Conservation (phyloP, 2,113 vertebrate genomes). For the Oryzias celebensis region DNA sequence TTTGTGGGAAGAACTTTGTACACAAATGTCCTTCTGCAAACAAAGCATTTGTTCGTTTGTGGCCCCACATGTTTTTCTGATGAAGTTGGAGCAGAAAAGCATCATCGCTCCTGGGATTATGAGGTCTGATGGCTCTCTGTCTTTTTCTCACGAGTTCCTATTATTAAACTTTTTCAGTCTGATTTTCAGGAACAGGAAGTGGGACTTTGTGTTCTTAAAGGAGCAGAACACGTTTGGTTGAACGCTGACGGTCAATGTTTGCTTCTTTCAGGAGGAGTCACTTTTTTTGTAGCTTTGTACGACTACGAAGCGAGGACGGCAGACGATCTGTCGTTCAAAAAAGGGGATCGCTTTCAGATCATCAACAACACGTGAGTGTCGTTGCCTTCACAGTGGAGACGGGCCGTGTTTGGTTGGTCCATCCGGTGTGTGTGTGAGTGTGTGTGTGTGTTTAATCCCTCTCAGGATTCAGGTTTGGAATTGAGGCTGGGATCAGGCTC, state of each 20-base stretch:
- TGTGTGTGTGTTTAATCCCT: constrained; percentile 49
- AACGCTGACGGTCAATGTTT: neutral
- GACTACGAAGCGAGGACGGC: constrained; percentile 98
- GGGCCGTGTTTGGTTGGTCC: too few species aligned
- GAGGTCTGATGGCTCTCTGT: too few species aligned
- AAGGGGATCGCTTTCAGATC: constrained; percentile 98
- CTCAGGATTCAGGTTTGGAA: constrained; percentile 54
- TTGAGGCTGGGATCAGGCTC: constrained; percentile 53
- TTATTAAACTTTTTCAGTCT: too few species aligned
- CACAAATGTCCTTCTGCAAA: too few species aligned
- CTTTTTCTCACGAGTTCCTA: too few species aligned
- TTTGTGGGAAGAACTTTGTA: too few species aligned
- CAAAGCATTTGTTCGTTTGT: too few species aligned
- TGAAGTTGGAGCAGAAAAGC: too few species aligned
- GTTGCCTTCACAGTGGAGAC: neutral
- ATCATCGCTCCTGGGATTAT: too few species aligned
- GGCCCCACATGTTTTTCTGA: too few species aligned
- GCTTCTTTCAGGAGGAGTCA: constrained; percentile 86
- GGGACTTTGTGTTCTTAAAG: too few species aligned
- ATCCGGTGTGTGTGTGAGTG: neutral
- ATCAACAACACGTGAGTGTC: constrained; percentile 98
- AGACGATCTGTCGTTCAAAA: constrained; percentile 97
- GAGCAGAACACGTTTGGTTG: neutral
- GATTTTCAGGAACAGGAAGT: too few species aligned
- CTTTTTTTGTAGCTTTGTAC: constrained; percentile 97